A percentile compares a stretch with the other conserved stretches of the same genome.
Conservation (phyloP, 2,888 invertebrate genomes). For the Pristionchus fissidentatus region DNA sequence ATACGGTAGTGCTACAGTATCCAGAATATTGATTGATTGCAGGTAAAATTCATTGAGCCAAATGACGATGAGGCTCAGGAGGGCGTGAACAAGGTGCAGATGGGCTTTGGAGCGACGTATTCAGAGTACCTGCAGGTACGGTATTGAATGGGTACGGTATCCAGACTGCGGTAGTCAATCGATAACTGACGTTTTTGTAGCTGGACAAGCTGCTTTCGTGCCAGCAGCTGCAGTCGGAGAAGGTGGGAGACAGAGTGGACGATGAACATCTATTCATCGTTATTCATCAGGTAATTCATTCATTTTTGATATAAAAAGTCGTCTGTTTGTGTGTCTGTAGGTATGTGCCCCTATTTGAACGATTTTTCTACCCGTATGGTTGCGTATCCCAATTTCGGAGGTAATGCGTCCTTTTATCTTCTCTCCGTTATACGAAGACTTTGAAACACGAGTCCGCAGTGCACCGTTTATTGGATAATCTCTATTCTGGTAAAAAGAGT, state of each 20-base stretch:
- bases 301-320: too few relatives aligned
- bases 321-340: too few relatives aligned
- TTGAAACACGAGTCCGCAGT: too few relatives aligned
- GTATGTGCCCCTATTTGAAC: too few relatives aligned
- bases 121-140: conserved; percentile 86
- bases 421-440: too few relatives aligned
- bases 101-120: conserved; percentile 85
- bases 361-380: too few relatives aligned
- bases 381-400: too few relatives aligned
- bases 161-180: background rate
- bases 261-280: conserved; percentile 98
- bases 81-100: conserved; percentile 70
- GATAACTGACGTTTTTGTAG: conserved; percentile 69
- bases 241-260: conserved; percentile 83
- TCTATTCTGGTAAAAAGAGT: too few relatives aligned
- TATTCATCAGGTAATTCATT: conserved; percentile 84
- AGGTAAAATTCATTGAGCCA: conserved; percentile 45
- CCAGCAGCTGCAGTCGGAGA: conserved; percentile 87
- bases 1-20: background rate
- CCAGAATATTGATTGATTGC: background rate
- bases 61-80: conserved; percentile 55
- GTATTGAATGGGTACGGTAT: background rate
- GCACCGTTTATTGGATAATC: too few relatives aligned
- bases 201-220: conserved; percentile 88
- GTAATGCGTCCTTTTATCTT: too few relatives aligned